Evolutionary conservation across 2,888 invertebrate species (phyloP), one percentile per base, ranked within the genome.

Genomic region (Argyra leucocephala): DNA sequence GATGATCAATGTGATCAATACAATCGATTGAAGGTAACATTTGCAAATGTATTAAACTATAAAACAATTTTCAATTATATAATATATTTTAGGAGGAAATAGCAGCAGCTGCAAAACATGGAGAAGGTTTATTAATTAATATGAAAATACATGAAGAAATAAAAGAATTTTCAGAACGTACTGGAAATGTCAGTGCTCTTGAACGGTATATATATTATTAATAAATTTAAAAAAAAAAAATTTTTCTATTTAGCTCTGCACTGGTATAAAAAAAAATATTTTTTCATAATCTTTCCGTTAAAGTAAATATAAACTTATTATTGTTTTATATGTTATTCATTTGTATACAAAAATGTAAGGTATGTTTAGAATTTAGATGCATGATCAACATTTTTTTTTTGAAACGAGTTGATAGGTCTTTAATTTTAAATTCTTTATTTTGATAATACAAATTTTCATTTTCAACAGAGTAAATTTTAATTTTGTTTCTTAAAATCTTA

Each of bases 121-220:
- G 97, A 63, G 93, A 95, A 80, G 86, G 88, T 68, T 82, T 97
- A 71, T 83, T 96, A 71, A 84, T 86, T 71, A 87, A 86, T 80
- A 88, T 91, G 72, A 85, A 89, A 74, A 82, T 83, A 68, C 81
- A 83, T 69, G 82, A 82, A 66, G 75, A 76, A 67, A 74, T 77
- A 12, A 85, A 84, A 79, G 85, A 85, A 76, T 84, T 84, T 74
- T 84, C 84, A 70, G 87, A 86, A 69, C 85, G 88, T 74, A 85
- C 89, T 67, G 90, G 90, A 74, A 96, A 96, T 82, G 92, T 96
- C 69, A 90, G 94, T 71, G 90, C 94, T 67, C 89, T 96, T 70
- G 94, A 96, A 82, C 89, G 93, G 91, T 93, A 81, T 72, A 73
- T 66, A n/a, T 63, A n/a, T n/a, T 15, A 26, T 22, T 48, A n/a